phyloP scores from a whole-genome alignment of 2,888 invertebrate species.

The Dermolepida albohirtum region DNA sequence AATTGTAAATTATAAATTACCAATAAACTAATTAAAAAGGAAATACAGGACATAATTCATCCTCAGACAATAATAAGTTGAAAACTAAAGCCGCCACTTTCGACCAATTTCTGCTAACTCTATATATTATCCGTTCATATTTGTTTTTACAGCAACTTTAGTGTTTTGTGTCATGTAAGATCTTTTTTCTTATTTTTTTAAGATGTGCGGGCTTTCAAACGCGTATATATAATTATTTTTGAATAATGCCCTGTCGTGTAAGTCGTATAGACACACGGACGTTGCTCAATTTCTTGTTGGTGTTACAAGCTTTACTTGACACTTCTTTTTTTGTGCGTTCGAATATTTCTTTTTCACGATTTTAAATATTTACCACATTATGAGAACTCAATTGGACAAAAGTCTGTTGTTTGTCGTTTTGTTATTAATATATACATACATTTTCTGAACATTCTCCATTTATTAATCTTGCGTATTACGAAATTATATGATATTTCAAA shows the following conservation, averaged over 20 bases:
- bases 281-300: slow-evolving; percentile 21
- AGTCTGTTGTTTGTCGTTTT: not conserved
- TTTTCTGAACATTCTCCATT: no score
- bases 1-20: no score
- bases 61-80: no score
- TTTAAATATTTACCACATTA: slow-evolving; percentile 9
- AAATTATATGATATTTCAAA: no score
- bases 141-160: slow-evolving; percentile 18
- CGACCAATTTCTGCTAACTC: no score
- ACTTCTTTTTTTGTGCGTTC: slow-evolving; percentile 19
- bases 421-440: no score
- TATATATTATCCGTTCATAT: slow-evolving; percentile 19
- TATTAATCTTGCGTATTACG: no score
- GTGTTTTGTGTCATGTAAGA: slow-evolving; percentile 9
- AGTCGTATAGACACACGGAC: slow-evolving; percentile 9
- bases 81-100: no score
- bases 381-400: not conserved
- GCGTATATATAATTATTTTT: slow-evolving; percentile 30
- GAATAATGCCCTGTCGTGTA: slow-evolving; percentile 39
- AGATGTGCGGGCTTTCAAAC: slow-evolving; percentile 28
- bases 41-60: no score
- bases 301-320: slow-evolving; percentile 17
- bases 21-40: no score
- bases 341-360: slow-evolving; percentile 25
- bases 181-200: slow-evolving; percentile 10